Percentiles rank a stretch among this genome's conserved stretches.
Evolutionary conservation across 2,113 vertebrate genomes (phyloP).

Genomic region (Carassius auratus): DNA sequence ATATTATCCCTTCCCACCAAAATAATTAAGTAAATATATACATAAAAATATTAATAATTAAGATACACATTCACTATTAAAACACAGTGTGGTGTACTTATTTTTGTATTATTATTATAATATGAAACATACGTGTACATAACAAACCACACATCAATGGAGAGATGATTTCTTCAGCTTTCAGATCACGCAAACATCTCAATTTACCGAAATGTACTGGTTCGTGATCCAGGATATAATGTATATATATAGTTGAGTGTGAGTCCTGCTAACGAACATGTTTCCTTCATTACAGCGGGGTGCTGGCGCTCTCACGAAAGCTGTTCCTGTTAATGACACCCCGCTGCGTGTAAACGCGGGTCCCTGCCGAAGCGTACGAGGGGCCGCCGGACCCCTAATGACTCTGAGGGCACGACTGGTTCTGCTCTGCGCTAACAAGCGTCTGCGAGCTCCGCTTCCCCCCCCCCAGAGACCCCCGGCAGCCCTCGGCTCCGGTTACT

Average conservation of each 20-base stretch:
- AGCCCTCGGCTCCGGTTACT: constrained; percentile 5
- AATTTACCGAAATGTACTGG: no score
- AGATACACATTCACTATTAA: background rate
- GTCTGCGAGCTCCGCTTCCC: constrained; percentile 37
- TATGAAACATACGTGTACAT: no score
- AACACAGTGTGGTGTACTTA: background rate
- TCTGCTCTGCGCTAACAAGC: constrained; percentile 42
- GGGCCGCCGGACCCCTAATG: constrained; percentile 41
- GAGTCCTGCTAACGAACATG: background rate
- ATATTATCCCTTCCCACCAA: background rate
- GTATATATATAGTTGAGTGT: no score
- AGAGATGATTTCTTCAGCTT: no score
- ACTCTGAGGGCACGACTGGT: constrained; percentile 27
- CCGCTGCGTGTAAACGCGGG: constrained; percentile 38
- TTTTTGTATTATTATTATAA: background rate
- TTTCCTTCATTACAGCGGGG: constrained; percentile 55
- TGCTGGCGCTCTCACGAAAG: constrained; percentile 58
- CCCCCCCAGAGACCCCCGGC: background rate
- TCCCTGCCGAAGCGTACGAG: constrained; percentile 49
- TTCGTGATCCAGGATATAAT: no score
- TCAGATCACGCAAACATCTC: no score
- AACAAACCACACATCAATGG: no score
- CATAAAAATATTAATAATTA: background rate
- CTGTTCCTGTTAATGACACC: constrained; percentile 58
- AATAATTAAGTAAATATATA: background rate